These are phyloP conservation scores for Nipponia nippon DNA, from an alignment of 2,113 vertebrate species.

Conservation along the genomic window DNA sequence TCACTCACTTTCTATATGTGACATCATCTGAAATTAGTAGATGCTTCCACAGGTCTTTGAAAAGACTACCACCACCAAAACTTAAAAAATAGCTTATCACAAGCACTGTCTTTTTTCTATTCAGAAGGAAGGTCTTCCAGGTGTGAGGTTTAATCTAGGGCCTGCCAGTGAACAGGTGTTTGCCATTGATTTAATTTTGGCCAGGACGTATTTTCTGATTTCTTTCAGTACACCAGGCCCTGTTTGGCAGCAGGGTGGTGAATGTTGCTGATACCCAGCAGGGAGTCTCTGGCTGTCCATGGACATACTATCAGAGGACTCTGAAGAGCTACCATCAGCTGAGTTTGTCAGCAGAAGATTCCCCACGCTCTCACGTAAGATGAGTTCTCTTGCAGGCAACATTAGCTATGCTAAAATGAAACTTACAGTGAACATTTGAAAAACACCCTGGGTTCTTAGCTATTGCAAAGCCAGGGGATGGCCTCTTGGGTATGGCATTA, in stretches of 20 bases:
- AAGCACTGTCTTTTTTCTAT: background rate
- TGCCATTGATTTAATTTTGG: background rate
- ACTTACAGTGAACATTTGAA: background rate
- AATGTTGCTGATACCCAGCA: fast-evolving
- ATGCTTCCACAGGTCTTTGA: background rate
- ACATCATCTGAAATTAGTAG: background rate
- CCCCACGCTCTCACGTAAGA: fast-evolving
- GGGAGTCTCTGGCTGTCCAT: background rate
- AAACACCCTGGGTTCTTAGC: background rate
- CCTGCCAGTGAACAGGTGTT: background rate
- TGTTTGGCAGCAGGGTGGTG: background rate
- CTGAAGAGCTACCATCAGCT: background rate
- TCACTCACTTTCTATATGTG: background rate
- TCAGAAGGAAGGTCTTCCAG: background rate
- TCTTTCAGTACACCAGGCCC: background rate
- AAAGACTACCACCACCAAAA: background rate
- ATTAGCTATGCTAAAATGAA: background rate
- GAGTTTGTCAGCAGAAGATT: background rate
- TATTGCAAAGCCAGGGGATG: background rate
- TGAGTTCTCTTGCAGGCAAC: background rate
- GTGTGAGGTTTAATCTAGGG: background rate
- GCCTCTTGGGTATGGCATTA: background rate
- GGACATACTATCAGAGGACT: fast-evolving
- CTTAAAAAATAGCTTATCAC: background rate
- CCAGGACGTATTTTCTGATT: background rate